phyloP scores from a whole-genome alignment of 2,888 invertebrate species.

The Drosophila acutilabella region DNA sequence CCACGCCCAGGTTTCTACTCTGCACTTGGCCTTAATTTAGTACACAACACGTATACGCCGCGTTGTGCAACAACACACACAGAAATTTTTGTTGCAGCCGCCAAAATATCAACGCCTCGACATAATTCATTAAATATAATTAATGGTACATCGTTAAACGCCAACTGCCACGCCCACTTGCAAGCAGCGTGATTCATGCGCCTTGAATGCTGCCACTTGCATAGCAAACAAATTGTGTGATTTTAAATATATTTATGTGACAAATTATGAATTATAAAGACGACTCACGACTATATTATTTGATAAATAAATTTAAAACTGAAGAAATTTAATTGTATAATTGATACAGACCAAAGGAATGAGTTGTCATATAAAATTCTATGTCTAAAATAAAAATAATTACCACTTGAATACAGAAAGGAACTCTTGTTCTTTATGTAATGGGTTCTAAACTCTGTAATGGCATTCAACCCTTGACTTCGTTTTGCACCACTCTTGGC shows the following conservation, averaged over 20 bases:
- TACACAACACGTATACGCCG: conserved; percentile 60
- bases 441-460: background rate
- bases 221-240: background rate
- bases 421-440: too few relatives aligned
- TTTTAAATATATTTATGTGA: too few relatives aligned
- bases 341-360: too few relatives aligned
- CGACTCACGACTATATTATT: background rate
- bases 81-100: conserved; percentile 24
- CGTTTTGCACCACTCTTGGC: background rate
- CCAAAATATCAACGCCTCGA: conserved; percentile 70
- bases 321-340: too few relatives aligned
- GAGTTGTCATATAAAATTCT: too few relatives aligned
- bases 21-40: conserved; percentile 39
- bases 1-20: conserved; percentile 8
- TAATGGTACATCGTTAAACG: conserved; percentile 57
- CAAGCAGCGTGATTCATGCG: conserved; percentile 39
- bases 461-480: background rate
- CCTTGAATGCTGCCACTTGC: conserved; percentile 25
- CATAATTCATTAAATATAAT: conserved; percentile 77
- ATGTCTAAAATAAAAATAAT: too few relatives aligned
- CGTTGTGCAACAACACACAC: conserved; percentile 23
- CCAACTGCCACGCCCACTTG: conserved; percentile 39
- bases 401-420: too few relatives aligned
- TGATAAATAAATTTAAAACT: background rate
- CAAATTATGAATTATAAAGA: too few relatives aligned